Conservation (phyloP, 2,797 vertebrate species). For the Sandelia bainsii region DNA sequence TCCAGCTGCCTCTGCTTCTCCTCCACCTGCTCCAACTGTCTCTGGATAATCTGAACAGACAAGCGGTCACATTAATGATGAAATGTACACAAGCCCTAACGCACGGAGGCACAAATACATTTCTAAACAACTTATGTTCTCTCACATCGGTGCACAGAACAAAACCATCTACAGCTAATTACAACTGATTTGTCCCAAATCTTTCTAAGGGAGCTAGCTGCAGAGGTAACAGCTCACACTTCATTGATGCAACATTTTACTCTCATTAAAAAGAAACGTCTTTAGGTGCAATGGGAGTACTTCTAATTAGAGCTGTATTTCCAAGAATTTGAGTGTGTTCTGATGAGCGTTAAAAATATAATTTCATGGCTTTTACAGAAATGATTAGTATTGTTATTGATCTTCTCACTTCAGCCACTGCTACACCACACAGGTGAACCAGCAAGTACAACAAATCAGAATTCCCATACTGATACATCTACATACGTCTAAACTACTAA, state of each 20-base stretch:
- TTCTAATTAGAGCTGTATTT: conserved; percentile 32
- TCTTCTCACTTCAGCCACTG: background rate
- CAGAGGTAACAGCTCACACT: conserved; percentile 14
- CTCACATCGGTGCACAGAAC: background rate
- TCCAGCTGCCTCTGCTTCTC: conserved; percentile 98
- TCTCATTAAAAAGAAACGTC: conserved; percentile 49
- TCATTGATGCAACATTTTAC: conserved; percentile 33
- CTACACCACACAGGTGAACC: background rate
- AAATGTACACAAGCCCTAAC: background rate
- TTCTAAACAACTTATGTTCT: background rate
- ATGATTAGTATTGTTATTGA: conserved; percentile 1
- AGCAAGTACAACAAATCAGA: background rate
- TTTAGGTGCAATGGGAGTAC: background rate
- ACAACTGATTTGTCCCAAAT: conserved; percentile 19
- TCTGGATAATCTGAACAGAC: conserved; percentile 92
- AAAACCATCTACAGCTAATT: conserved; percentile 23
- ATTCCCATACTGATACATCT: background rate
- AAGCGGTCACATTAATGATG: conserved; percentile 14
- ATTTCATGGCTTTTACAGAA: conserved; percentile 18
- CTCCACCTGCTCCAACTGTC: conserved; percentile 99
- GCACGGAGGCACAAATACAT: background rate
- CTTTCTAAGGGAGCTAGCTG: conserved; percentile 11
- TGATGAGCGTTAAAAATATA: conserved; percentile 4
- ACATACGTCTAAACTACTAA: background rate
- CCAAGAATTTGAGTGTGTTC: background rate